Percentiles rank a stretch among this genome's conserved stretches.
These are phyloP conservation scores for Phenganax marumi DNA, from an alignment of 92 coral and sea anemone genomes.

Conservation along the genomic window DNA sequence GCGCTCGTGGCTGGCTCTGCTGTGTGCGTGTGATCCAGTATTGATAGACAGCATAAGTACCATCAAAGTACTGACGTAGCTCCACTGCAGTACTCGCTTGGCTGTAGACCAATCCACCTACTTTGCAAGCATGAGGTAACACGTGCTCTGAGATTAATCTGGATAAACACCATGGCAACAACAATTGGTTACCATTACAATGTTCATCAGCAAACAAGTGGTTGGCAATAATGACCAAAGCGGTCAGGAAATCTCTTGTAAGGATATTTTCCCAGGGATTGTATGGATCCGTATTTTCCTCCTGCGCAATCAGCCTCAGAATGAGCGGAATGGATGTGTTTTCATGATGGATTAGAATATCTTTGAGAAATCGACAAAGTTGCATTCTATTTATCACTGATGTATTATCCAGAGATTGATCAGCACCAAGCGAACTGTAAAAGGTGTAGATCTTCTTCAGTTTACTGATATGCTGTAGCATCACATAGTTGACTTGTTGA, in stretches of 20 bases:
- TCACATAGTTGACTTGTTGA: conserved; percentile 69
- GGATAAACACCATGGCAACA: conserved; percentile 86
- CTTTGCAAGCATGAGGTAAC: conserved; percentile 67
- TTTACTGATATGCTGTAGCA: conserved; percentile 83
- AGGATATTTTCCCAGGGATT: conserved; percentile 82
- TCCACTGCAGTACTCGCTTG: conserved; percentile 66
- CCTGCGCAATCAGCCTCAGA: conserved; percentile 68
- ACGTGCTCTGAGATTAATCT: conserved; percentile 73
- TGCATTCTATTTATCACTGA: conserved; percentile 86
- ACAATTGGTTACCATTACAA: conserved; percentile 46
- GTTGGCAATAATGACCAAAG: conserved; percentile 80
- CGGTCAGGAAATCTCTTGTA: conserved; percentile 80
- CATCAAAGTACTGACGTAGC: conserved; percentile 68
- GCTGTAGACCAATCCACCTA: conserved; percentile 71
- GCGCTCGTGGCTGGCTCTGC: conserved; percentile 66
- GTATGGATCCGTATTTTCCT: conserved; percentile 58
- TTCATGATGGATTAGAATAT: conserved; percentile 76
- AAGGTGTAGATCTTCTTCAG: conserved; percentile 79
- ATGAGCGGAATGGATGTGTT: conserved; percentile 74
- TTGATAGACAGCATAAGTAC: conserved; percentile 69
- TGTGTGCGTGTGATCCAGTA: conserved; percentile 55
- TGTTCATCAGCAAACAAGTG: conserved; percentile 64
- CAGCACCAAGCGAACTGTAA: conserved; percentile 81
- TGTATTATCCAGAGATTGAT: conserved; percentile 79
- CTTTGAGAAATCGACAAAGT: conserved; percentile 93